A percentile compares a stretch with the other conserved stretches of the same genome.
These are phyloP conservation scores for Python bivittatus DNA, from an alignment of 2,113 vertebrate genomes.

Conservation along the genomic window DNA sequence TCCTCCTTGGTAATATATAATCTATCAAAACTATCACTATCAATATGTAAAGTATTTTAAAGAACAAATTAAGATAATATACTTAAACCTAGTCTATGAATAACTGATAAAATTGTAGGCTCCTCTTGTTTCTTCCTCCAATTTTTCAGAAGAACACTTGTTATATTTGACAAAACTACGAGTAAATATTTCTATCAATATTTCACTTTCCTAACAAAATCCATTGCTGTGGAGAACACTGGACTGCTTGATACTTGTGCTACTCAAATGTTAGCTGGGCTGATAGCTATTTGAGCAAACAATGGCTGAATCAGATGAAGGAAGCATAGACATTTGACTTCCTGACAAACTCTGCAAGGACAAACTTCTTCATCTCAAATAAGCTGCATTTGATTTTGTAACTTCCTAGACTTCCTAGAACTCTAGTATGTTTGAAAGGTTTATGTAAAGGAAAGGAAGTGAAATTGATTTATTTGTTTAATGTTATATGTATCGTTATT, in stretches of 20 bases:
- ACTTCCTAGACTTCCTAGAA: neutral
- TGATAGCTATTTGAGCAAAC: neutral
- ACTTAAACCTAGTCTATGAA: neutral
- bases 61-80: neutral
- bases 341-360: neutral
- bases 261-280: neutral
- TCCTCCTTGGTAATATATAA: neutral
- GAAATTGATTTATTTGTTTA: no score
- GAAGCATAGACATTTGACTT: neutral
- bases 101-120: neutral
- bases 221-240: neutral
- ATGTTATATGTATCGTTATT: no score
- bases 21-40: neutral
- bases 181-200: neutral
- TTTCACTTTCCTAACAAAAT: neutral
- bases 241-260: neutral
- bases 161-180: neutral
- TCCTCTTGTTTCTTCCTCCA: neutral
- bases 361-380: neutral
- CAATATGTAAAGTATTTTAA: neutral
- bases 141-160: neutral
- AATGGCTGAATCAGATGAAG: neutral
- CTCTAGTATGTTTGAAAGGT: neutral
- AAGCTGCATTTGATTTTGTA: neutral
- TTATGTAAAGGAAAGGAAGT: no score